Conservation (phyloP, 2,797 vertebrate species). For the Halcyon chelicuti region DNA sequence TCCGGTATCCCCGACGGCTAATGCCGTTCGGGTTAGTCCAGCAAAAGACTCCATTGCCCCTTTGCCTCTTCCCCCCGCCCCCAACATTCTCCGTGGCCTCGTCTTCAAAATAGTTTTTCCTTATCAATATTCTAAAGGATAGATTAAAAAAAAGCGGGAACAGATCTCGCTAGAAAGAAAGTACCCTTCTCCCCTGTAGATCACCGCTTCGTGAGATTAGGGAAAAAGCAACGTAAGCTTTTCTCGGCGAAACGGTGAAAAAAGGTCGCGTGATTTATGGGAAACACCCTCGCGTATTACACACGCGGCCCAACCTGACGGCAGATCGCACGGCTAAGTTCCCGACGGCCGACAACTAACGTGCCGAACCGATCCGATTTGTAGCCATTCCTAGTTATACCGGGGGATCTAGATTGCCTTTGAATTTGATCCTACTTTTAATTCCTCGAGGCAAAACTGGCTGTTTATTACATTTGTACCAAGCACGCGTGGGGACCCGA, state of each 20-base stretch:
- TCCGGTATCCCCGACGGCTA: neutral
- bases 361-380: neutral
- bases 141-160: neutral
- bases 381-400: neutral
- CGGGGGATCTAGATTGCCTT: neutral
- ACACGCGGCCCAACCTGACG: accelerated
- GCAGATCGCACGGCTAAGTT: neutral
- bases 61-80: neutral
- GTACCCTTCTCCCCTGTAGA: neutral
- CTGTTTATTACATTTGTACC: neutral
- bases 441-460: neutral
- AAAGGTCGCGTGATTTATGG: neutral
- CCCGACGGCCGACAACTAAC: neutral
- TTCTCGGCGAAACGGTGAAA: neutral
- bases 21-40: accelerated
- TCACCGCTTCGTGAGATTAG: neutral
- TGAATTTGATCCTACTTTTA: neutral
- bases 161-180: neutral
- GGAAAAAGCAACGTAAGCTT: accelerated
- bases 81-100: neutral
- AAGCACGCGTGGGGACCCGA: neutral
- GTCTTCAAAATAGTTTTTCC: neutral
- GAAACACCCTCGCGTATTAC: neutral
- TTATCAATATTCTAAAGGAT: neutral
- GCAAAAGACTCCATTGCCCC: neutral